phyloP scores from a whole-genome alignment of 2,797 vertebrate genomes.

The Xiphophorus birchmanni region DNA sequence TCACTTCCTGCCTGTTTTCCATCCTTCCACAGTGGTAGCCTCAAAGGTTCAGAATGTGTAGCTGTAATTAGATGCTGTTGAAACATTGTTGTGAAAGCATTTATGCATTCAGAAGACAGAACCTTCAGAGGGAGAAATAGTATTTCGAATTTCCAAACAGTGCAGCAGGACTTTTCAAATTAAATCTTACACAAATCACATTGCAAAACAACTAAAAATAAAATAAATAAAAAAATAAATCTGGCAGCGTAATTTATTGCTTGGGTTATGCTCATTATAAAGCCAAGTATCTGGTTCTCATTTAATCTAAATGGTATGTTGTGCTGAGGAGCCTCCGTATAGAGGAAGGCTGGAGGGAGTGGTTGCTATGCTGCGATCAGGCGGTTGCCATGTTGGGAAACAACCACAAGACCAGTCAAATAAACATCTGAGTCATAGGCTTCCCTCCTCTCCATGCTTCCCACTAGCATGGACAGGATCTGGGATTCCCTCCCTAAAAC shows the following conservation, averaged over 20 bases:
- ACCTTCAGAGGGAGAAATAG: not conserved
- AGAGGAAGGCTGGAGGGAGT: constrained; percentile 32
- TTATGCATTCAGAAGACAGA: not conserved
- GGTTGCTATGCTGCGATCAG: constrained; percentile 61
- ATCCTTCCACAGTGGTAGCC: not conserved
- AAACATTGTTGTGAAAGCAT: not conserved
- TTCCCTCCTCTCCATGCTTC: not conserved
- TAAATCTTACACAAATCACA: not conserved
- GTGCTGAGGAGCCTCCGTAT: constrained; percentile 51
- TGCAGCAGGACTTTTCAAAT: not conserved
- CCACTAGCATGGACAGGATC: constrained; percentile 15
- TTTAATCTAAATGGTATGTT: constrained; percentile 45
- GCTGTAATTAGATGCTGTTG: not conserved
- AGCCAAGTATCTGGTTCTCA: constrained; percentile 50
- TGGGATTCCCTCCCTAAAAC: constrained; percentile 68
- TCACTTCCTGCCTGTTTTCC: not conserved
- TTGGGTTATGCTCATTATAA: constrained; percentile 26
- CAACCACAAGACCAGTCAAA: constrained; percentile 60
- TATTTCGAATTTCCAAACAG: not conserved
- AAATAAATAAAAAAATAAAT: not conserved
- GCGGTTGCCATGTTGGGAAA: constrained; percentile 72
- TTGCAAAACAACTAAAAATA: not conserved
- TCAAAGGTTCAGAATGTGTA: not conserved
- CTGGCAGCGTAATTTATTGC: constrained; percentile 6
- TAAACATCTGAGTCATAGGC: constrained; percentile 71